Conservation (phyloP, 2,888 invertebrate species). For the Mythimna ferrago region DNA sequence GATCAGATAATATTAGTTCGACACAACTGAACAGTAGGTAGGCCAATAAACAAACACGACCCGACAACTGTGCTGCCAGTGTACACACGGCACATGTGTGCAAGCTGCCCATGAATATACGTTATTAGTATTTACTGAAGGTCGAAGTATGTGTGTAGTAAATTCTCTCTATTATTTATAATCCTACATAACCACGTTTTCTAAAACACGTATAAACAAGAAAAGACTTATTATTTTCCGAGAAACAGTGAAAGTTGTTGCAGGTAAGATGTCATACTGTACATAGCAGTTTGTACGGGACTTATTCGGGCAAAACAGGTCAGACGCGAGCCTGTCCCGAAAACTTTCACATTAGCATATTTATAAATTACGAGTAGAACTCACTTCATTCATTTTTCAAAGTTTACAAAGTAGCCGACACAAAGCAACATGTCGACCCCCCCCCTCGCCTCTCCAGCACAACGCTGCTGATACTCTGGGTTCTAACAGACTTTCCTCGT, state of each 20-base stretch:
- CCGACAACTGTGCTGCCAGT: neutral
- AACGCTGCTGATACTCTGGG: slow-evolving; percentile 20
- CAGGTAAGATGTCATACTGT: neutral
- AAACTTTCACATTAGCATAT: slow-evolving; percentile 25
- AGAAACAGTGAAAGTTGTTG: neutral
- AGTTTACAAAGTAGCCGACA: slow-evolving; percentile 42
- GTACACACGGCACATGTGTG: neutral
- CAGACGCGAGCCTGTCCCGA: neutral
- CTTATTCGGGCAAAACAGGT: neutral
- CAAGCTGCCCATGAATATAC: neutral
- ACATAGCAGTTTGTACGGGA: neutral
- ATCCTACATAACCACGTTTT: too few species aligned
- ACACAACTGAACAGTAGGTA: neutral
- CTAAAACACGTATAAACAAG: too few species aligned
- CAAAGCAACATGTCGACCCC: slow-evolving; percentile 20
- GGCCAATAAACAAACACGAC: neutral
- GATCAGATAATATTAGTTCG: neutral
- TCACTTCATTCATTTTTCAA: slow-evolving; percentile 46
- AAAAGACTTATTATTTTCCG: neutral
- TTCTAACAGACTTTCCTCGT: slow-evolving; percentile 37
- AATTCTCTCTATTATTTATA: too few species aligned
- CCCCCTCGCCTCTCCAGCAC: neutral
- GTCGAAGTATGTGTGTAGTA: neutral
- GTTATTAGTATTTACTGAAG: neutral
- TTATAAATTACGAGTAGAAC: slow-evolving; percentile 41